Evolutionary conservation across 2,888 invertebrate genomes (phyloP).

Genomic region (Heliconius ethilla): DNA sequence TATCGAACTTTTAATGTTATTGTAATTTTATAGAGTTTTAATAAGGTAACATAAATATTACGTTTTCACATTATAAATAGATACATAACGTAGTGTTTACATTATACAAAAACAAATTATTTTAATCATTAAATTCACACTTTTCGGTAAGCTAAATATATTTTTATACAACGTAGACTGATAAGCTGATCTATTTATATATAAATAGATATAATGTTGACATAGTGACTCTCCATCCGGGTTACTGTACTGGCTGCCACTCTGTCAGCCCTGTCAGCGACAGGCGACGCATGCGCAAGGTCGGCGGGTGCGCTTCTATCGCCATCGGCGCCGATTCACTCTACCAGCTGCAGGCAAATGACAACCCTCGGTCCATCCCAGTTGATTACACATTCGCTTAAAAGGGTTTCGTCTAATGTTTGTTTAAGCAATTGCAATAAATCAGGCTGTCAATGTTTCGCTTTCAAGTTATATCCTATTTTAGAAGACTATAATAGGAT

Average conservation of each 20-base stretch:
- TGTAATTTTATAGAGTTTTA: neutral
- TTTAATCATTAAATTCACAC: neutral
- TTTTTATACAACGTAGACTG: conserved; percentile 7
- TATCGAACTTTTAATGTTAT: neutral
- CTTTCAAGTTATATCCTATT: conserved; percentile 65
- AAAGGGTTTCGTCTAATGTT: conserved; percentile 52
- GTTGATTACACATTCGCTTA: conserved; percentile 55
- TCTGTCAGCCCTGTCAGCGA: conserved; percentile 50
- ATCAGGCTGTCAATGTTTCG: conserved; percentile 58
- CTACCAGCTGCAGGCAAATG: conserved; percentile 53
- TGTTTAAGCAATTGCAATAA: conserved; percentile 58
- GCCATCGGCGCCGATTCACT: conserved; percentile 60
- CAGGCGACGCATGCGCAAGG: conserved; percentile 71
- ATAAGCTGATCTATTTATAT: conserved; percentile 29
- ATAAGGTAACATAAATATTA: no score
- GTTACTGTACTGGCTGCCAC: conserved; percentile 43
- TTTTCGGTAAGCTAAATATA: neutral
- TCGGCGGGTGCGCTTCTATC: conserved; percentile 74
- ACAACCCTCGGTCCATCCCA: conserved; percentile 54
- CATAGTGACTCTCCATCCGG: conserved; percentile 44
- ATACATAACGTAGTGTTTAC: no score
- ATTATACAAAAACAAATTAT: no score
- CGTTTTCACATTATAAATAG: no score
- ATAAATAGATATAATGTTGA: conserved; percentile 39
- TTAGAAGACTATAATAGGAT: conserved; percentile 56